Percentiles rank a stretch among this genome's conserved stretches.
phyloP scores from a whole-genome alignment of 2,888 invertebrate genomes.

The Ethmia dodecea region DNA sequence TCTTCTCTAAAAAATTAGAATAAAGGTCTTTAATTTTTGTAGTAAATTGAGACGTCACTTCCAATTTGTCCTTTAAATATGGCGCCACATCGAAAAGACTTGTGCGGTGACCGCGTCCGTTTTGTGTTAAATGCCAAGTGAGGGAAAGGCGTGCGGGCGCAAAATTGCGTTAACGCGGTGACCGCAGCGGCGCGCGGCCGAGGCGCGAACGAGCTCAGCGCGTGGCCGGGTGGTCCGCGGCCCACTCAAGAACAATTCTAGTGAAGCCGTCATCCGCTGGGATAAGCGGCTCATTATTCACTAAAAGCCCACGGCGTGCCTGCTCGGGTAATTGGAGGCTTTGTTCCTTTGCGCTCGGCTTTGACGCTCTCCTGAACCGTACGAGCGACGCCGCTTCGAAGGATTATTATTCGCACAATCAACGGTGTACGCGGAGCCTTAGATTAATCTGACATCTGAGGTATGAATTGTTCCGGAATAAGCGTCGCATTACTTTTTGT shows the following conservation, averaged over 20 bases:
- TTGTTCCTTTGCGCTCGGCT: constrained; percentile 69
- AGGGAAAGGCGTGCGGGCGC: constrained; percentile 45
- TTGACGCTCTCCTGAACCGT: constrained; percentile 59
- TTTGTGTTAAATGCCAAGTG: constrained; percentile 66
- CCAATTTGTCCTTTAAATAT: neutral
- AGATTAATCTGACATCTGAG: constrained; percentile 63
- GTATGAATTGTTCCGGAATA: constrained; percentile 51
- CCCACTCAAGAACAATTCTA: constrained; percentile 64
- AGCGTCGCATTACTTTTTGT: constrained; percentile 49
- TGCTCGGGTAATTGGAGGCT: constrained; percentile 72
- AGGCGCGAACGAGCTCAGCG: constrained; percentile 18
- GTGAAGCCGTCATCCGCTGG: constrained; percentile 62
- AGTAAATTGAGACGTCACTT: too few species aligned
- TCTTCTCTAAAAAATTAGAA: too few species aligned
- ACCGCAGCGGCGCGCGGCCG: constrained; percentile 25
- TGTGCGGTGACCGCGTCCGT: constrained; percentile 55
- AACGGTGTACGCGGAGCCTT: constrained; percentile 52
- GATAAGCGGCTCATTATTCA: constrained; percentile 75
- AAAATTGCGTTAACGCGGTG: constrained; percentile 55
- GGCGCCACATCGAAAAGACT: constrained; percentile 42
- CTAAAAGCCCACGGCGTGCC: constrained; percentile 74
- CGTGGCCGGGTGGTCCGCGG: constrained; percentile 48
- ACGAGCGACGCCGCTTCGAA: constrained; percentile 37
- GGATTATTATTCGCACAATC: constrained; percentile 70
- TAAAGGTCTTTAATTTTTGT: too few species aligned